Evolutionary conservation across 2,888 invertebrate genomes (phyloP).

Genomic region (Aphodius granarius): DNA sequence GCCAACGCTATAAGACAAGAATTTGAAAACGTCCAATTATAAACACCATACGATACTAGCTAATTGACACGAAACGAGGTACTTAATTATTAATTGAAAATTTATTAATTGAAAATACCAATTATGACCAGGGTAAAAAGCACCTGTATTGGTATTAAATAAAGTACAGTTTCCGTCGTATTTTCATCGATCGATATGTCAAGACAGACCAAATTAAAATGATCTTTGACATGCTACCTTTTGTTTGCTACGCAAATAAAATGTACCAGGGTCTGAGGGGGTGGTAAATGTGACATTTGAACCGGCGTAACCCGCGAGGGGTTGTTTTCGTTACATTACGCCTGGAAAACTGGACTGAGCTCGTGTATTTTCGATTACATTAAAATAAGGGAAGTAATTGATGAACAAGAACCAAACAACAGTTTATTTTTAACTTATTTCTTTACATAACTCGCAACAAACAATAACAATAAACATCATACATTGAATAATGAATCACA

Average conservation of each 20-base stretch:
- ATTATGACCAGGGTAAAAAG: not conserved
- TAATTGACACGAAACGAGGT: no score
- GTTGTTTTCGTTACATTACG: not conserved
- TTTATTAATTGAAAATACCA: not conserved
- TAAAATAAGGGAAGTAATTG: no score
- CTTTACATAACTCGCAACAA: not conserved
- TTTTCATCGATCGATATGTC: not conserved
- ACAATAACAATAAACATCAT: not conserved
- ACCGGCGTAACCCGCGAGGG: not conserved
- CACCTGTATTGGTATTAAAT: not conserved
- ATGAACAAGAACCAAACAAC: not conserved
- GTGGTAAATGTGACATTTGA: not conserved
- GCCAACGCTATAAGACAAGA: no score
- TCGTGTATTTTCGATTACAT: no score
- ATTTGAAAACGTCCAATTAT: no score
- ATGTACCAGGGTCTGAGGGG: not conserved
- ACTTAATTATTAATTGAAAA: no score
- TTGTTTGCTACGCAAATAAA: not conserved
- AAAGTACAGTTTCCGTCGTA: not conserved
- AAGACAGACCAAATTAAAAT: not conserved
- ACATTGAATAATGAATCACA: conserved; percentile 3
- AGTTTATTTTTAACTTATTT: not conserved
- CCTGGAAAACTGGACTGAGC: no score
- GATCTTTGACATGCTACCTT: not conserved
- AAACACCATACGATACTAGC: no score